Evolutionary conservation across 2,888 invertebrate genomes (phyloP).

Genomic region (Formica aserva): DNA sequence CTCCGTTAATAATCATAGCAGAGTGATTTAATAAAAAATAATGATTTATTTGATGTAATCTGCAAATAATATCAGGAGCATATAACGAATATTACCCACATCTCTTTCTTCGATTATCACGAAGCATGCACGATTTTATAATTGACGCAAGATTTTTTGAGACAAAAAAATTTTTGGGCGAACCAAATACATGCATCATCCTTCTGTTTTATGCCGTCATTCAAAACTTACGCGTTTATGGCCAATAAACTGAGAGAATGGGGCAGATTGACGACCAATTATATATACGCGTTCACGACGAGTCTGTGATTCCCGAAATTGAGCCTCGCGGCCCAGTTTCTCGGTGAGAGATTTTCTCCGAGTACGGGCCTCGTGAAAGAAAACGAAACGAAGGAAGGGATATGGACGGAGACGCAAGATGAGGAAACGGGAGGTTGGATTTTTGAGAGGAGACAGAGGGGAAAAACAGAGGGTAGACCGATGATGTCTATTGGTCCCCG

Average conservation of each 20-base stretch:
- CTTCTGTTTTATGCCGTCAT: slow-evolving; percentile 60
- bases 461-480: slow-evolving; percentile 48
- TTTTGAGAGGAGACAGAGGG: slow-evolving; percentile 46
- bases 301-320: slow-evolving; percentile 78
- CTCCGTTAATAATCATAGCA: background rate
- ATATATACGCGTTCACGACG: slow-evolving; percentile 72
- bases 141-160: slow-evolving; percentile 21
- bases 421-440: background rate
- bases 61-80: background rate
- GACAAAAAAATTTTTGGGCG: slow-evolving; percentile 51
- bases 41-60: background rate
- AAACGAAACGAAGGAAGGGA: background rate
- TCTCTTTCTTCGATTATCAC: background rate
- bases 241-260: slow-evolving; percentile 60
- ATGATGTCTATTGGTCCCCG: slow-evolving; percentile 53
- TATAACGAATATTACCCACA: background rate
- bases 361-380: slow-evolving; percentile 63
- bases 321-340: slow-evolving; percentile 69
- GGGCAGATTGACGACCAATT: slow-evolving; percentile 76
- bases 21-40: background rate
- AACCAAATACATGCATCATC: slow-evolving; percentile 36
- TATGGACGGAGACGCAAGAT: background rate
- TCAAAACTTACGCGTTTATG: slow-evolving; percentile 63
- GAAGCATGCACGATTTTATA: slow-evolving; percentile 8
- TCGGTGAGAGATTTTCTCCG: slow-evolving; percentile 71